Conservation (phyloP, 2,888 invertebrate genomes). For the Agonopterix arenella region DNA sequence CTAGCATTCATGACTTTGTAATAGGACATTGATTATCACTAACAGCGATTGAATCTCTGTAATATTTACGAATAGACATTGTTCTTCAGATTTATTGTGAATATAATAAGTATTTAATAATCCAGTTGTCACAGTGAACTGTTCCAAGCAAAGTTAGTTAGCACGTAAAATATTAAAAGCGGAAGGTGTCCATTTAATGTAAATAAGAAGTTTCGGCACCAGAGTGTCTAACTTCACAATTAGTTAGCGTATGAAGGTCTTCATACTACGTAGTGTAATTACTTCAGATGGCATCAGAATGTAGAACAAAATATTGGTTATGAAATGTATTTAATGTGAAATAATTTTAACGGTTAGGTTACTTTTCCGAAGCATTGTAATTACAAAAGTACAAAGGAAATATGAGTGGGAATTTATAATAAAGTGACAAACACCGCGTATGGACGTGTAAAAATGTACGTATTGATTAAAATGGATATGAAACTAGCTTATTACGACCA, state of each 20-base stretch:
- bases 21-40: too few species aligned
- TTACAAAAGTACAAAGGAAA: constrained; percentile 66
- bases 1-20: too few species aligned
- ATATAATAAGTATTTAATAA: background rate
- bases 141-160: background rate
- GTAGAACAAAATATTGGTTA: constrained; percentile 56
- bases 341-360: constrained; percentile 54
- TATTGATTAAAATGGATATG: constrained; percentile 33
- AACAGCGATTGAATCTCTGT: too few species aligned
- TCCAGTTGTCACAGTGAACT: background rate
- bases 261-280: constrained; percentile 51
- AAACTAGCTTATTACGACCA: constrained; percentile 31
- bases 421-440: constrained; percentile 34
- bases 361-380: constrained; percentile 51
- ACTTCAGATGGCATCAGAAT: constrained; percentile 52
- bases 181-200: constrained; percentile 38
- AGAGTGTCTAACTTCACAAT: constrained; percentile 31
- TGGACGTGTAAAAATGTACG: constrained; percentile 50
- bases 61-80: background rate
- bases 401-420: constrained; percentile 43
- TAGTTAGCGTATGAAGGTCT: constrained; percentile 48
- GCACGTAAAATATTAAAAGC: constrained; percentile 1
- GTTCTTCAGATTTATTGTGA: background rate
- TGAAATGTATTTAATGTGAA: constrained; percentile 50
- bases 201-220: constrained; percentile 39